A percentile compares a stretch with the other conserved stretches of the same genome.
Conservation (phyloP, 2,888 invertebrate species). For the Crossocerus cetratus region DNA sequence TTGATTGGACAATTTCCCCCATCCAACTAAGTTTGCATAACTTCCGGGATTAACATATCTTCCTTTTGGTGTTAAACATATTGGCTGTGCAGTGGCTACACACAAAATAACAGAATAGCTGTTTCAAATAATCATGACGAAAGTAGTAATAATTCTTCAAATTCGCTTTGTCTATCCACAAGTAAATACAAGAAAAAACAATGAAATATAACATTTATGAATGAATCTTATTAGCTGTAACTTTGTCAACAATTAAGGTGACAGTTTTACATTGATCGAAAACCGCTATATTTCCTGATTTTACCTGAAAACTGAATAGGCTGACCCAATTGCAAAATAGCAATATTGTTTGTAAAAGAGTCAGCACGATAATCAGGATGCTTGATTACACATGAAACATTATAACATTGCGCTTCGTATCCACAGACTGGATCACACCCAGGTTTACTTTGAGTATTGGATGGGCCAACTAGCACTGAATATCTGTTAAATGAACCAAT, state of each 20-base stretch:
- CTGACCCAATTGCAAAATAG: constrained; percentile 84
- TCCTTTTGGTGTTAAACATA: constrained; percentile 80
- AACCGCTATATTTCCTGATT: constrained; percentile 50
- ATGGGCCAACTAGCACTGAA: constrained; percentile 86
- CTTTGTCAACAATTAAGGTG: too few species aligned
- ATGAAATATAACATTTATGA: too few species aligned
- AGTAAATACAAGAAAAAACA: too few species aligned
- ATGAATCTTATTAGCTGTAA: too few species aligned
- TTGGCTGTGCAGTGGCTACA: constrained; percentile 87
- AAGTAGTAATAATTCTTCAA: too few species aligned
- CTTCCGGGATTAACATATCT: constrained; percentile 70
- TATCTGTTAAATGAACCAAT: constrained; percentile 78
- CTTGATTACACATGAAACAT: constrained; percentile 86
- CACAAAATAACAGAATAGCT: constrained; percentile 40
- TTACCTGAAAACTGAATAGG: constrained; percentile 84
- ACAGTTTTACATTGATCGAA: too few species aligned
- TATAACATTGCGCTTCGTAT: constrained; percentile 83
- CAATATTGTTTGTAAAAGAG: constrained; percentile 83
- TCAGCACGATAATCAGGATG: constrained; percentile 84
- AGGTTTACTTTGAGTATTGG: constrained; percentile 84
- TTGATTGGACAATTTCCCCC: constrained; percentile 85
- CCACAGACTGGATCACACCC: constrained; percentile 86
- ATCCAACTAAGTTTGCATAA: constrained; percentile 83
- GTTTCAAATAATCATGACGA: constrained; percentile 2
- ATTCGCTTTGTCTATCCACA: too few species aligned